Conservation (phyloP, 2,888 invertebrate genomes). For the Daptonema setosum region DNA sequence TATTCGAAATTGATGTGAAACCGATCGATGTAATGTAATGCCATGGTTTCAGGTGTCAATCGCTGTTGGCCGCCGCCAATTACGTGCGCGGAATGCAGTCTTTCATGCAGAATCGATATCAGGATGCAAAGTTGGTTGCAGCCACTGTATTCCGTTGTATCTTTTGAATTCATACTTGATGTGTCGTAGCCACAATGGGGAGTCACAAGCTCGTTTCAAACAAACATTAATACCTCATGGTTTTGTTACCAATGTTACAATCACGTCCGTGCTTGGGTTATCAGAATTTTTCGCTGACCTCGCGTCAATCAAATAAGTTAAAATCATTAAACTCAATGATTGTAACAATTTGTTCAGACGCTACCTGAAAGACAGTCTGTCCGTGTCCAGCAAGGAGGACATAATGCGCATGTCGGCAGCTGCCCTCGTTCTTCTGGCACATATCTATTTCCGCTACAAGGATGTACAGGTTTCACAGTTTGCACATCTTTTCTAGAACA, state of each 20-base stretch:
- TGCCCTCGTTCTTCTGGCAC: conserved; percentile 76
- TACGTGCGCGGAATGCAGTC: conserved; percentile 89
- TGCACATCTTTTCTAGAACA: not conserved
- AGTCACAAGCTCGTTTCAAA: too few relatives aligned
- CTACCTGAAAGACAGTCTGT: conserved; percentile 75
- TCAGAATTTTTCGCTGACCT: too few relatives aligned
- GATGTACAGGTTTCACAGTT: conserved; percentile 46
- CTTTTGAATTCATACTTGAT: not conserved
- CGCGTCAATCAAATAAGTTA: too few relatives aligned
- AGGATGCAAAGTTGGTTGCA: conserved; percentile 34
- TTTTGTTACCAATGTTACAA: too few relatives aligned
- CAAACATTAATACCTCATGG: too few relatives aligned
- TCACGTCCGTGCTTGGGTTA: too few relatives aligned
- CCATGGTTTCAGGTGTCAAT: conserved; percentile 52
- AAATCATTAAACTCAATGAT: too few relatives aligned
- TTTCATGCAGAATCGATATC: conserved; percentile 81
- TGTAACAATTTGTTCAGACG: too few relatives aligned
- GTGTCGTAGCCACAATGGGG: not conserved
- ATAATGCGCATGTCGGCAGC: conserved; percentile 84
- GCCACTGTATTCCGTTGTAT: not conserved
- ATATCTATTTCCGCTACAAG: conserved; percentile 78
- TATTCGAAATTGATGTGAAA: too few relatives aligned
- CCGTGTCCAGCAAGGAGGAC: conserved; percentile 96
- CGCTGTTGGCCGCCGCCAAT: conserved; percentile 77
- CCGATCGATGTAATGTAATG: too few relatives aligned